Evolutionary conservation across 2,797 vertebrate genomes (phyloP).

Genomic region (Alauda arvensis): DNA sequence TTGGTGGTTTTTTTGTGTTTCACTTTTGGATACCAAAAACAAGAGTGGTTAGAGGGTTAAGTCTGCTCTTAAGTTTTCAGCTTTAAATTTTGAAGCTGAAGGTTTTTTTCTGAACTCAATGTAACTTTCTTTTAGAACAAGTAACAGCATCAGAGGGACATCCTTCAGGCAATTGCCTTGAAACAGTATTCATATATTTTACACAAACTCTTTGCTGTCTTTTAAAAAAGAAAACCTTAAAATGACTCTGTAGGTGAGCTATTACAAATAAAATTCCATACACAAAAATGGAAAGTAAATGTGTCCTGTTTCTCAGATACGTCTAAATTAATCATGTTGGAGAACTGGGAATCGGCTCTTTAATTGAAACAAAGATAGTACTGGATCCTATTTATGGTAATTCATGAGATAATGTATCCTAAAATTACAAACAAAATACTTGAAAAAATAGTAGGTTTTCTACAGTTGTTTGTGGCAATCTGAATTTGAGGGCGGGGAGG

Average conservation of each 20-base stretch:
- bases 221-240: neutral
- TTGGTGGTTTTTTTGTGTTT: neutral
- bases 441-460: neutral
- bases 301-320: neutral
- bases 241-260: neutral
- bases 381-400: neutral
- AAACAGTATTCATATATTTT: neutral
- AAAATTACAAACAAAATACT: neutral
- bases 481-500: neutral
- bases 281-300: neutral
- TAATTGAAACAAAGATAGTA: neutral
- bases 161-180: neutral
- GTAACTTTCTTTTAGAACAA: neutral
- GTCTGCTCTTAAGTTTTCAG: neutral
- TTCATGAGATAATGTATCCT: neutral
- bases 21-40: neutral
- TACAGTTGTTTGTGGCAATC: neutral
- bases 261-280: neutral
- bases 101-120: neutral
- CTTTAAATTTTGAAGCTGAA: neutral
- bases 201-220: neutral
- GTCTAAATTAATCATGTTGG: neutral
- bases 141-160: neutral
- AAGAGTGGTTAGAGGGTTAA: neutral
- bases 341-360: neutral